Percentiles rank a stretch among this genome's conserved stretches.
Evolutionary conservation across 1,140 invertebrate species (phyloP).

Genomic region (Hirudo medicinalis): DNA sequence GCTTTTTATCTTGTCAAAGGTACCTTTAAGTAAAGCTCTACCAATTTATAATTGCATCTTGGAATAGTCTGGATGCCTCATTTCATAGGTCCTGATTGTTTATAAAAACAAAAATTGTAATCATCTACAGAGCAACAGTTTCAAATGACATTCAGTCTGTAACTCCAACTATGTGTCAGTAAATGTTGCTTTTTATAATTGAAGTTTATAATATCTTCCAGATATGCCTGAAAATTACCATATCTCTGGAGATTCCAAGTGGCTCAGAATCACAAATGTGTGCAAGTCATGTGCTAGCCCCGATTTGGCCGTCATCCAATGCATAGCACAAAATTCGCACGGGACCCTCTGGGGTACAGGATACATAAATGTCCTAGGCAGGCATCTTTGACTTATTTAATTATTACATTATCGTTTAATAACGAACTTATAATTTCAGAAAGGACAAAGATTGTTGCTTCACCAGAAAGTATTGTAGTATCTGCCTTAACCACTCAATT

Average conservation of each 20-base stretch:
- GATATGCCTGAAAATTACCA: slow-evolving; percentile 5
- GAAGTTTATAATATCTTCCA: too few relatives aligned
- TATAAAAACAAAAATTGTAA: too few relatives aligned
- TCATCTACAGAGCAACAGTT: too few relatives aligned
- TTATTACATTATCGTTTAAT: not conserved
- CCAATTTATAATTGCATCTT: not conserved
- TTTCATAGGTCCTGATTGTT: too few relatives aligned
- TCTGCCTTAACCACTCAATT: not conserved
- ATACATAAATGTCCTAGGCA: slow-evolving; percentile 24
- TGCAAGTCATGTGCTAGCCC: slow-evolving; percentile 16
- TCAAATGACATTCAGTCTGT: too few relatives aligned
- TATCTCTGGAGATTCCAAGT: not conserved
- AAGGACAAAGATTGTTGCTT: slow-evolving; percentile 1
- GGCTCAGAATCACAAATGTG: slow-evolving; percentile 13
- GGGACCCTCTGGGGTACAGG: slow-evolving; percentile 11
- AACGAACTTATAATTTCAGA: slow-evolving; percentile 5
- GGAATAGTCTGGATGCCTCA: not conserved
- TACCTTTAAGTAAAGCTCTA: too few relatives aligned
- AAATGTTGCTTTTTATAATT: too few relatives aligned
- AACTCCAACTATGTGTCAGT: too few relatives aligned
- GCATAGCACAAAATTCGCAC: slow-evolving; percentile 18
- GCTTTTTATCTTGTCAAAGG: not conserved
- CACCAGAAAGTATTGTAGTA: slow-evolving; percentile 3
- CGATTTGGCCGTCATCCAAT: slow-evolving; percentile 20
- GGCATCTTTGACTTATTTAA: not conserved